Evolutionary conservation across 30 jellyfish, hydroid and myxozoan genomes (phyloP).

Genomic region (Turritopsis dohrnii): DNA sequence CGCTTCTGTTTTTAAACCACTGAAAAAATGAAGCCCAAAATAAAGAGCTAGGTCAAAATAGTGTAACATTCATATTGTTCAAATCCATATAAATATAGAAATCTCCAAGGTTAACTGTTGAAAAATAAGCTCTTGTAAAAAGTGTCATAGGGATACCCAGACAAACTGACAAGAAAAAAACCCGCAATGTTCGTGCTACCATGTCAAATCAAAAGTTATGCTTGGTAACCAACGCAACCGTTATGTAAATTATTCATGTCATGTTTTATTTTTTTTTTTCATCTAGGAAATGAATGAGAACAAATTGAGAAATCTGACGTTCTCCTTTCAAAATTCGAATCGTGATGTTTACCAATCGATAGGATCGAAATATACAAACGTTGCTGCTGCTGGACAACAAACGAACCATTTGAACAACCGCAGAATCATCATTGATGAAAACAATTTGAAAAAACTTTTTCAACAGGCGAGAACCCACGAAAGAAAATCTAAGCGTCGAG

Average conservation of each 20-base stretch:
- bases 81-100: no score
- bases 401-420: background rate
- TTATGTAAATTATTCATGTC: background rate
- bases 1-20: no score
- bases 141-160: background rate
- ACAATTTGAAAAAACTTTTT: background rate
- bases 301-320: constrained; percentile 1
- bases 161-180: background rate
- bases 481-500: background rate
- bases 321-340: background rate
- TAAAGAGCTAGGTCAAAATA: no score
- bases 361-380: background rate
- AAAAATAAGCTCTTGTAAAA: no score
- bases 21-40: no score
- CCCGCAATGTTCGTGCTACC: background rate
- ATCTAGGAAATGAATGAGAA: background rate
- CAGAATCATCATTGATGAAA: background rate
- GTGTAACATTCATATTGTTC: no score
- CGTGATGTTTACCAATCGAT: background rate
- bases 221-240: background rate
- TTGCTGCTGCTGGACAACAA: background rate
- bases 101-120: no score
- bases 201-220: background rate
- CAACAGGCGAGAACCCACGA: background rate
- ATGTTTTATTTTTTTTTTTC: background rate